Conservation (phyloP, 2,888 invertebrate species). For the Melitaea athalia region DNA sequence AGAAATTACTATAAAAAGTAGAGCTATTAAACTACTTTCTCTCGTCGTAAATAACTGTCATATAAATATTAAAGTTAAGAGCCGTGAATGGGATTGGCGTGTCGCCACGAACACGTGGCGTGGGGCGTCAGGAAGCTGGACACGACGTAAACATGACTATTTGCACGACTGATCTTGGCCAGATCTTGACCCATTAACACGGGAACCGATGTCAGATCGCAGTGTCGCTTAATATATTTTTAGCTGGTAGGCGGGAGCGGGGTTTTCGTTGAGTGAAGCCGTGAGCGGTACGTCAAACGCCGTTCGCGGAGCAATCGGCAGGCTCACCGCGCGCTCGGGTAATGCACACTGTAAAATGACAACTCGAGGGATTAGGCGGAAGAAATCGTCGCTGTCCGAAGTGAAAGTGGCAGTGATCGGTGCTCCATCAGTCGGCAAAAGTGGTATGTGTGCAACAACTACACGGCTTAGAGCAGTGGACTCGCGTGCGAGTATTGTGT, state of each 20-base stretch:
- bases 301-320: constrained; percentile 53
- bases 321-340: constrained; percentile 47
- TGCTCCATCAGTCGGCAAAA: constrained; percentile 95
- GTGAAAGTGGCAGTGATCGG: constrained; percentile 96
- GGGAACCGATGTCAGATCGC: constrained; percentile 68
- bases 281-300: constrained; percentile 46
- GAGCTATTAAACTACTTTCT: background rate
- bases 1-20: background rate
- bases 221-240: constrained; percentile 78
- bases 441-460: constrained; percentile 84
- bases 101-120: constrained; percentile 57
- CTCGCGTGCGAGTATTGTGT: constrained; percentile 6
- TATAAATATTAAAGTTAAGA: constrained; percentile 35
- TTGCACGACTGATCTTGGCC: constrained; percentile 79
- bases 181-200: constrained; percentile 82
- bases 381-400: constrained; percentile 94
- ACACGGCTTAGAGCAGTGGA: constrained; percentile 20
- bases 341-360: constrained; percentile 80
- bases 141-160: constrained; percentile 72
- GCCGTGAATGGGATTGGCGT: constrained; percentile 48
- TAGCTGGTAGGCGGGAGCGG: constrained; percentile 66
- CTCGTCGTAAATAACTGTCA: constrained; percentile 4
- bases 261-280: constrained; percentile 57
- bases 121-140: constrained; percentile 59
- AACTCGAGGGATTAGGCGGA: constrained; percentile 91